Conservation (phyloP, 2,113 vertebrate genomes). For the Emydura subglobosa region DNA sequence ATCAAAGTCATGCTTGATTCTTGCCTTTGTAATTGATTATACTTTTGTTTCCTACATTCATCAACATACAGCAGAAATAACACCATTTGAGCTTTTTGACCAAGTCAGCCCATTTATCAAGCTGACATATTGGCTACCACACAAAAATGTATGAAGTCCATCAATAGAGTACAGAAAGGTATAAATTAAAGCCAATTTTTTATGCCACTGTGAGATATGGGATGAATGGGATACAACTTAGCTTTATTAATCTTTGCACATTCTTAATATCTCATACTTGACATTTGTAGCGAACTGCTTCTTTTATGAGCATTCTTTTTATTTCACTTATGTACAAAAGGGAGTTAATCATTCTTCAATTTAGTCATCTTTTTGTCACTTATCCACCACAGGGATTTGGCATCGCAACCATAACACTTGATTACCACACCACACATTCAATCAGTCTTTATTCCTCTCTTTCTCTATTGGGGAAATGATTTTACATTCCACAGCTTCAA, state of each 20-base stretch:
- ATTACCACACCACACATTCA: background rate
- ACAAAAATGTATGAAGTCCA: conserved; percentile 63
- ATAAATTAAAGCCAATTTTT: conserved; percentile 55
- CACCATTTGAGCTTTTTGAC: conserved; percentile 40
- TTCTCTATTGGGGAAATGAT: background rate
- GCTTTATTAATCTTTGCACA: conserved; percentile 62
- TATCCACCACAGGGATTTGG: background rate
- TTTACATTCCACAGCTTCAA: background rate
- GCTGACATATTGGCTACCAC: conserved; percentile 73
- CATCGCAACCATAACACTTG: conserved; percentile 33
- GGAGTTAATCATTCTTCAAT: conserved; percentile 19
- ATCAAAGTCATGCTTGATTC: conserved; percentile 53
- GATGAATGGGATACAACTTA: conserved; percentile 56
- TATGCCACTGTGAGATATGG: conserved; percentile 15
- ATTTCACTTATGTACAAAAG: conserved; percentile 39
- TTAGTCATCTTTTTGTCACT: conserved; percentile 29
- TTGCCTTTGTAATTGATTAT: conserved; percentile 55
- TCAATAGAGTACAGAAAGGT: conserved; percentile 20
- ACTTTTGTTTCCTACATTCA: conserved; percentile 29
- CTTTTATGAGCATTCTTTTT: conserved; percentile 42
- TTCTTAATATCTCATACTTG: conserved; percentile 34
- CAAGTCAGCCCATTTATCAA: conserved; percentile 69
- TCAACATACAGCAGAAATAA: conserved; percentile 35
- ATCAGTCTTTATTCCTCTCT: background rate
- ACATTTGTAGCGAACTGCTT: background rate